phyloP scores from a whole-genome alignment of 2,888 invertebrate genomes.

The Artemia sinica region DNA sequence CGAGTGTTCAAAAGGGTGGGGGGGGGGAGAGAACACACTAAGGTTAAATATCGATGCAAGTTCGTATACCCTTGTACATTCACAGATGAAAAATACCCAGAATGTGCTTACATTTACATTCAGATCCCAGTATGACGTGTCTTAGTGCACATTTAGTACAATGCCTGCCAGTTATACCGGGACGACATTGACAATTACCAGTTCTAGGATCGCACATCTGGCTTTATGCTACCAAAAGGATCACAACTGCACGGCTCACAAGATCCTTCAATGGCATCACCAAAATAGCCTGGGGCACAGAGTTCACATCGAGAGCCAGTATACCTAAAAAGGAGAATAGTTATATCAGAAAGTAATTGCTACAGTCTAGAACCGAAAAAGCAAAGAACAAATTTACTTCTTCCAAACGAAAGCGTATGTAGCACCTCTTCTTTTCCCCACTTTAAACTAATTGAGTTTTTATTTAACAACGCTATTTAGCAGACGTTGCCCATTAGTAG shows the following conservation, averaged over 20 bases:
- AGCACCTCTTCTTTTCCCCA: no score
- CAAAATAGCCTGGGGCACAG: constrained; percentile 75
- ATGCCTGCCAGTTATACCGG: constrained; percentile 58
- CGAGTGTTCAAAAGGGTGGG: no score
- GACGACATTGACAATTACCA: constrained; percentile 64
- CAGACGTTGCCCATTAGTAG: no score
- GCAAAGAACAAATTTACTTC: no score
- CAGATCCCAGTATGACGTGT: constrained; percentile 50
- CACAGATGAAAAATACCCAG: neutral
- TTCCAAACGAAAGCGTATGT: no score
- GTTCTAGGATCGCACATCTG: constrained; percentile 49
- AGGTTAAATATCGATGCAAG: no score
- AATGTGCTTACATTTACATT: constrained; percentile 44
- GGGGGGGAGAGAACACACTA: no score
- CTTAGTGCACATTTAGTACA: constrained; percentile 62
- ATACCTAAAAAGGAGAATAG: neutral
- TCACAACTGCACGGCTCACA: constrained; percentile 66
- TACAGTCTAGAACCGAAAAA: no score
- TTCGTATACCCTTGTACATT: neutral
- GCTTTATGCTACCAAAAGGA: constrained; percentile 44
- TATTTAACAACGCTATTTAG: no score
- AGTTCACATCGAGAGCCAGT: constrained; percentile 60
- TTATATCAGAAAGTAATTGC: no score
- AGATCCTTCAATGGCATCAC: constrained; percentile 44
- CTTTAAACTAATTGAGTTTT: no score